These are phyloP conservation scores for Synanthedon myopaeformis DNA, from an alignment of 2,888 invertebrate genomes.

Conservation along the genomic window DNA sequence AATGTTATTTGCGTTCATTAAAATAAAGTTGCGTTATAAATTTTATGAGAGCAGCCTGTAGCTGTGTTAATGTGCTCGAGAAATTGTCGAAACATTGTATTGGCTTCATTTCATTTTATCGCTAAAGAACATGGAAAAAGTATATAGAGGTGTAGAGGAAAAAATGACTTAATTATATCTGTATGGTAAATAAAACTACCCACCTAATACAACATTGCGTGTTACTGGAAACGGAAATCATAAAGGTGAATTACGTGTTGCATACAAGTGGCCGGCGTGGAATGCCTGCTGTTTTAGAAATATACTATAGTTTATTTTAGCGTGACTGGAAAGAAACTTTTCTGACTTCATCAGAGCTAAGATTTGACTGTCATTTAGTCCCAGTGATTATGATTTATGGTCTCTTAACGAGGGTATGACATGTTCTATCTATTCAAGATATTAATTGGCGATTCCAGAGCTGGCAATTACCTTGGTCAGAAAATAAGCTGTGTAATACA, in stretches of 20 bases:
- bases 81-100: conserved; percentile 39
- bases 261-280: conserved; percentile 1
- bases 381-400: no score
- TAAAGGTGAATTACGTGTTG: conserved; percentile 2
- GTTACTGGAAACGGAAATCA: conserved; percentile 4
- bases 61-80: conserved; percentile 36
- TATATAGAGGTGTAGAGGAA: not conserved
- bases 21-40: conserved; percentile 56
- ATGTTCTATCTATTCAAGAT: no score
- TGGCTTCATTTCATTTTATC: not conserved
- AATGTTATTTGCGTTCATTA: conserved; percentile 60
- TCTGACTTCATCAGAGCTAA: no score
- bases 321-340: no score
- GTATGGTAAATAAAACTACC: conserved; percentile 1
- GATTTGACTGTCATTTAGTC: no score
- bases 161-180: not conserved
- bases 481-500: no score
- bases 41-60: conserved; percentile 44
- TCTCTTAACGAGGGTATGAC: no score
- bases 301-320: not conserved
- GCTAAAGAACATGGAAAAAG: not conserved
- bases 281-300: not conserved
- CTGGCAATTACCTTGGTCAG: no score
- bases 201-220: conserved; percentile 2
- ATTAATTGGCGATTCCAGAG: no score